phyloP scores from a whole-genome alignment of 2,888 invertebrate genomes.

The Micoletzkya japonica region DNA sequence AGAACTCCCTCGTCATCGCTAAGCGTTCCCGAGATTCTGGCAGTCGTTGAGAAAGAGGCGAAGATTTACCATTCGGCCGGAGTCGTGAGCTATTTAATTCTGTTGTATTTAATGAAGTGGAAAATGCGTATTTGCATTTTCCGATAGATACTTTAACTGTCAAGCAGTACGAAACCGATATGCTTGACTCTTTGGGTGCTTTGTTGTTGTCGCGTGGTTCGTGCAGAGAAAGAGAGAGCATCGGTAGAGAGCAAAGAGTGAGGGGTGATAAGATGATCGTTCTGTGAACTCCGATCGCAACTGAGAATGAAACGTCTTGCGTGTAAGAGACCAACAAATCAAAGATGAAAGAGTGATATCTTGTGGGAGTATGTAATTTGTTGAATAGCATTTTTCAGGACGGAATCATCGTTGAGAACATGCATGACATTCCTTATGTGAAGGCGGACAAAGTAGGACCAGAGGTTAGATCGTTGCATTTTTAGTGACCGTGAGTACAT shows the following conservation, averaged over 20 bases:
- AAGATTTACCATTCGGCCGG: constrained; percentile 41
- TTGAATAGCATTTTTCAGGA: constrained; percentile 36
- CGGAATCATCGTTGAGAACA: constrained; percentile 58
- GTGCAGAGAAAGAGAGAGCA: too few species aligned
- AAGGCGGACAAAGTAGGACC: constrained; percentile 69
- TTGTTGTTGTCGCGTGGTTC: too few species aligned
- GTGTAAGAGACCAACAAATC: background rate
- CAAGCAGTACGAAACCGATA: too few species aligned
- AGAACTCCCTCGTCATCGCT: constrained; percentile 47
- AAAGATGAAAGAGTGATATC: too few species aligned
- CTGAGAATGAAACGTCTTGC: background rate
- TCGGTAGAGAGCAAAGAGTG: too few species aligned
- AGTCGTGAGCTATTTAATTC: constrained; percentile 36
- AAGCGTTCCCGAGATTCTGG: constrained; percentile 40
- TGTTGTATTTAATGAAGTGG: too few species aligned
- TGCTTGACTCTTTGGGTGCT: too few species aligned
- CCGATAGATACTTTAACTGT: too few species aligned
- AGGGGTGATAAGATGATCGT: background rate
- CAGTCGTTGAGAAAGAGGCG: constrained; percentile 49
- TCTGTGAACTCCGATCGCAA: background rate
- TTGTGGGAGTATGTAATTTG: constrained; percentile 14
- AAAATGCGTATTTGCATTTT: too few species aligned
- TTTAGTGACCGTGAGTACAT: too few species aligned
- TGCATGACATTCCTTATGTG: constrained; percentile 59
- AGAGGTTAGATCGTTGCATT: too few species aligned